Base-by-base conservation (phyloP, 2,888 invertebrate species). In the Psylliodes chrysocephalus region DNA sequence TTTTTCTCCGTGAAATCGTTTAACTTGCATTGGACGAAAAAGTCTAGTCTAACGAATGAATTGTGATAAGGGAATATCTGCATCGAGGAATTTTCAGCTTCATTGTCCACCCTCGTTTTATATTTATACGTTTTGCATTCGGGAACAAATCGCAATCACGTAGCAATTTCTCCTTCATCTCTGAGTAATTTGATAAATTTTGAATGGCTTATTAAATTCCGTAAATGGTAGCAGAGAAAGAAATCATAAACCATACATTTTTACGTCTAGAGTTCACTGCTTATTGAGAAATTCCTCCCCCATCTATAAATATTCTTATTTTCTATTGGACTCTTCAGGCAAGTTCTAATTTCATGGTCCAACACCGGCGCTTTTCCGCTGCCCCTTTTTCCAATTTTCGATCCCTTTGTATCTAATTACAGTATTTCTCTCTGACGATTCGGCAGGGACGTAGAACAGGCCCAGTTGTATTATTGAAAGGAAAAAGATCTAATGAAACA, bases 311-410 rank as follows among this genome's bases (percentile, higher is more conserved):
- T 76, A 69, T 71, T 74, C 76, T 70, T 73, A 77, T 75, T 75
- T 78, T 77, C 75, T 74, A 76, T 79, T 72, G 76, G 75, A 66
- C 75, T 75, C 76, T 76, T 73, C 75, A 73, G 75, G 73, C 71
- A 74, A 74, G 72, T 75, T 78, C 77, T 79, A 81, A 80, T 81
- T 81, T 81, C 81, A 81, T 79, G 81, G 78, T 80, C 77, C 76
- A 75, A 78, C 78, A 78, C 77, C 76, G 77, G 75, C 75, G 73
- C 73, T 57, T 67, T 60, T 55, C 53, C 51, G 59, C 75, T 73
- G 70, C 74, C 76, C 78, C 76, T 77, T 77, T 77, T 75, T 75
- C 77, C 73, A 75, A 77, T 77, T 75, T 77, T 74, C 77, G 73
- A 75, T 77, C 77, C 78, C 76, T 49, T 76, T 76, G 78, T 78